Conservation (phyloP, 2,888 invertebrate genomes). For the Ormyrus thymus region DNA sequence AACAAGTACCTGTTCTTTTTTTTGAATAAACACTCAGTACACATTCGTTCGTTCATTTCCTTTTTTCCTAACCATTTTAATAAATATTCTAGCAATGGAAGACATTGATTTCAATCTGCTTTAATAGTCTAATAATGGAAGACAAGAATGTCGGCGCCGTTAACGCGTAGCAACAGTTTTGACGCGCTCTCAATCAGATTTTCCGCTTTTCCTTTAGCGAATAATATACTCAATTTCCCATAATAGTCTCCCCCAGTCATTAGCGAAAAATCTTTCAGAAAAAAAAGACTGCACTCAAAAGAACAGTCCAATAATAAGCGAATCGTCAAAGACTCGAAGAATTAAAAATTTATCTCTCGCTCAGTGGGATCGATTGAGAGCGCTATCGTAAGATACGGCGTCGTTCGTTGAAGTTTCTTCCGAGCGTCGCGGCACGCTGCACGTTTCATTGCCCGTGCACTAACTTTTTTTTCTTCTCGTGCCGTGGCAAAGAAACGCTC, state of each 20-base stretch:
- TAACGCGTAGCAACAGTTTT: background rate
- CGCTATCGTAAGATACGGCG: slow-evolving; percentile 4
- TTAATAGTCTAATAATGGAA: slow-evolving; percentile 2
- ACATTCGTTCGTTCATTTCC: background rate
- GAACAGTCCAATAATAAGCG: too few relatives aligned
- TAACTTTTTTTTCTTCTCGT: slow-evolving; percentile 7
- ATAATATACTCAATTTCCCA: too few relatives aligned
- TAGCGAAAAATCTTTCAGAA: too few relatives aligned
- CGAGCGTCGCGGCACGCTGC: background rate
- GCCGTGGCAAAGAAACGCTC: slow-evolving; percentile 15
- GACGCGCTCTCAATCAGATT: too few relatives aligned
- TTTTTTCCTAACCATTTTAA: slow-evolving; percentile 45
- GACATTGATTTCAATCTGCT: slow-evolving; percentile 63
- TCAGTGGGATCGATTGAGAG: background rate
- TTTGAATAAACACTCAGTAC: background rate
- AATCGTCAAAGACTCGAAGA: too few relatives aligned
- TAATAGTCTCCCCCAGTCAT: too few relatives aligned
- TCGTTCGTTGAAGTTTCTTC: slow-evolving; percentile 17
- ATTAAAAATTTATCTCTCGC: too few relatives aligned
- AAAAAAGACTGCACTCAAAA: too few relatives aligned
- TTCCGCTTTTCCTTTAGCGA: too few relatives aligned
- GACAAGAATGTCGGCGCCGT: background rate
- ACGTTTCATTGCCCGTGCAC: background rate
- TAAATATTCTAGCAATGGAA: slow-evolving; percentile 62
- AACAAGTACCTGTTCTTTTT: too few relatives aligned